These are phyloP conservation scores for Acleris literana DNA, from an alignment of 2,888 invertebrate species.

Conservation along the genomic window DNA sequence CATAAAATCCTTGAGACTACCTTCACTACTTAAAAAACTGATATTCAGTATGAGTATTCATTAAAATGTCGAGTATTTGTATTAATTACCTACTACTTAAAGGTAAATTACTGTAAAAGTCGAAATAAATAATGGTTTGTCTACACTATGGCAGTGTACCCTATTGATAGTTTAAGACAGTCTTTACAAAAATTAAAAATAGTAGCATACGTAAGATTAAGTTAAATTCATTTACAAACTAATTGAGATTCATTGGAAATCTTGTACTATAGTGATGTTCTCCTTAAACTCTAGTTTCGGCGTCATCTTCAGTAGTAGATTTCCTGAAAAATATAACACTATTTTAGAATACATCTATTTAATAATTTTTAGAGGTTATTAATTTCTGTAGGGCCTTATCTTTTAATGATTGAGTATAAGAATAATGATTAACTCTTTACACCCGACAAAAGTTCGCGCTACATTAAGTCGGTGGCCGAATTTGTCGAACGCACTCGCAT, in stretches of 20 bases:
- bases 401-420: too few relatives aligned
- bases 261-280: constrained; percentile 66
- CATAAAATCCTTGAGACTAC: background rate
- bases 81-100: constrained; percentile 17
- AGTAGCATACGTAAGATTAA: constrained; percentile 45
- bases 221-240: constrained; percentile 63
- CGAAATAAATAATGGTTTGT: constrained; percentile 53
- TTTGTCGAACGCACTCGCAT: too few relatives aligned
- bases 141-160: constrained; percentile 76
- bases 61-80: constrained; percentile 20
- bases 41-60: constrained; percentile 18
- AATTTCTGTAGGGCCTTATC: too few relatives aligned
- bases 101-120: constrained; percentile 28
- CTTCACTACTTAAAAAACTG: constrained; percentile 3
- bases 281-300: constrained; percentile 77
- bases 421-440: too few relatives aligned
- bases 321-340: constrained; percentile 62
- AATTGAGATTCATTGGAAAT: constrained; percentile 83
- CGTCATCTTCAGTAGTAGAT: constrained; percentile 83
- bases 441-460: fast-evolving
- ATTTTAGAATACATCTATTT: too few relatives aligned
- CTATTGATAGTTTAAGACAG: constrained; percentile 68
- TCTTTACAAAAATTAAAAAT: constrained; percentile 68
- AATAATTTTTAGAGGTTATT: too few relatives aligned
- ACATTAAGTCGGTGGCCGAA: too few relatives aligned